Evolutionary conservation across 1,140 invertebrate genomes (phyloP).

Genomic region (Macrocentrus cingulum): DNA sequence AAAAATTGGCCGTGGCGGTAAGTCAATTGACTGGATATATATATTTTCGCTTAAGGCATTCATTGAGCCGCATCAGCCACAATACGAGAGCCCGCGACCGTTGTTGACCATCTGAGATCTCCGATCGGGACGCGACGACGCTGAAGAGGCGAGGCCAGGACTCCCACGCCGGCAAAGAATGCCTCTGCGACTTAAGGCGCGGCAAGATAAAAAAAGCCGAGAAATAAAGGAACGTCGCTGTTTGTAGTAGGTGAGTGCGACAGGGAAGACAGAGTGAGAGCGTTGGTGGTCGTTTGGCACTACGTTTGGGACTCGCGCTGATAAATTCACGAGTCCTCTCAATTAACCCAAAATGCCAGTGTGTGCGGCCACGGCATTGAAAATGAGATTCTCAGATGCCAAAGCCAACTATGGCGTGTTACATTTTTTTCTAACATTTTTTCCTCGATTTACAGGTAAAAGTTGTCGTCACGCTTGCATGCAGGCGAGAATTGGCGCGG

Average conservation of each 20-base stretch:
- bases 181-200: not conserved
- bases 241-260: not conserved
- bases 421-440: not conserved
- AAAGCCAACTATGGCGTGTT: too few species aligned
- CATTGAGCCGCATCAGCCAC: too few species aligned
- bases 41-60: too few species aligned
- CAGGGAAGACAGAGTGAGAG: not conserved
- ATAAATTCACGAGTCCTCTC: too few species aligned
- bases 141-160: not conserved
- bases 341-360: too few species aligned
- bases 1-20: too few species aligned
- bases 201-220: not conserved
- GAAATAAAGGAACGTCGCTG: not conserved
- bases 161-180: not conserved
- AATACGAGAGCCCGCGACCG: too few species aligned
- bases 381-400: too few species aligned
- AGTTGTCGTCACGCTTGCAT: conserved; percentile 3
- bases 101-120: too few species aligned
- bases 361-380: too few species aligned
- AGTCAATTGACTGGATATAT: too few species aligned
- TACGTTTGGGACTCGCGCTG: conserved; percentile 1
- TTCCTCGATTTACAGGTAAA: not conserved
- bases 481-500: not conserved
- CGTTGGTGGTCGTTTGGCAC: conserved; percentile 14
- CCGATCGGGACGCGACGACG: not conserved